Conservation (phyloP, 1,140 invertebrate species). For the Sinonovacula constricta region DNA sequence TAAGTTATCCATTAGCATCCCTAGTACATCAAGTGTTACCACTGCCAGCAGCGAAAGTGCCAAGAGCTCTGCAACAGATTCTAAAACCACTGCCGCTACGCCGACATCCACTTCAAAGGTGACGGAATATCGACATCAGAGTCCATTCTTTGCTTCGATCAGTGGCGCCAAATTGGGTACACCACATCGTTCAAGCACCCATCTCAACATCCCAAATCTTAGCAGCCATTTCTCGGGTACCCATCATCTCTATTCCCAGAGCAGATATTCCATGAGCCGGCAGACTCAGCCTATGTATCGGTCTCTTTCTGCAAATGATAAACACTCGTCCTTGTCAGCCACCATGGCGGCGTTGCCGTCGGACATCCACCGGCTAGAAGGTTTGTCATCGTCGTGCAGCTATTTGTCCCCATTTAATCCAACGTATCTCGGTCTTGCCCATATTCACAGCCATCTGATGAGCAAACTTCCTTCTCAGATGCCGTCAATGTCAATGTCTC, state of each 20-base stretch:
- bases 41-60: not conserved
- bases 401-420: constrained; percentile 16
- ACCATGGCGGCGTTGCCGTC: constrained; percentile 24
- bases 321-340: not conserved
- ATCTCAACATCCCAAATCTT: constrained; percentile 41
- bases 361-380: constrained; percentile 28
- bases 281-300: constrained; percentile 14
- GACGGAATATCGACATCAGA: constrained; percentile 41
- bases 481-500: not conserved
- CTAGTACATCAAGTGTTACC: not conserved
- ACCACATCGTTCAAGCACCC: constrained; percentile 17
- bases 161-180: constrained; percentile 36
- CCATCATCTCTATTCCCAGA: constrained; percentile 33
- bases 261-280: constrained; percentile 14
- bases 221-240: constrained; percentile 46
- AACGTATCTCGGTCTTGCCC: constrained; percentile 28
- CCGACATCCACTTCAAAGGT: not conserved
- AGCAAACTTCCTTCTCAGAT: constrained; percentile 27
- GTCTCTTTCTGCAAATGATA: constrained; percentile 39
- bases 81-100: constrained; percentile 13
- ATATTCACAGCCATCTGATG: constrained; percentile 34
- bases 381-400: not conserved
- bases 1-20: not conserved
- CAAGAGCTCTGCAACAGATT: constrained; percentile 25
- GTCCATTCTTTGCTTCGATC: constrained; percentile 45